Evolutionary conservation across 2,113 vertebrate species (phyloP).

Genomic region (Phylloscopus trochiloides): DNA sequence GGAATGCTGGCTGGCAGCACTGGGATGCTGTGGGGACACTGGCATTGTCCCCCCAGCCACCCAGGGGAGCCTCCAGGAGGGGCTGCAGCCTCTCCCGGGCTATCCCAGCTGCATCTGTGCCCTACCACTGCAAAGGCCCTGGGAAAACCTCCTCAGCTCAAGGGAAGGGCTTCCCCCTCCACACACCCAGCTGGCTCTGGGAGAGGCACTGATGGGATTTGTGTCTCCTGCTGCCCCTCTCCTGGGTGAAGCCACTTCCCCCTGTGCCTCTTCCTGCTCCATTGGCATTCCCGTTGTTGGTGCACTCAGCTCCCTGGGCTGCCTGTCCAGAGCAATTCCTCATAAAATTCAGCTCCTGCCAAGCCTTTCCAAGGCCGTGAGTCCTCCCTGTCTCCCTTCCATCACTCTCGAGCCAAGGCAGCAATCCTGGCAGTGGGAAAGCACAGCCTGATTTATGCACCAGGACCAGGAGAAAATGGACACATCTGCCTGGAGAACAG

Average conservation of each 20-base stretch:
- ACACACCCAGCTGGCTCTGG: neutral
- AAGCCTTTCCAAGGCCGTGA: constrained; percentile 15
- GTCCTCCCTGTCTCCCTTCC: neutral
- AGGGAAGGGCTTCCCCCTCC: neutral
- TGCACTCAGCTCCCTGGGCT: neutral
- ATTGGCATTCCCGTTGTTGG: neutral
- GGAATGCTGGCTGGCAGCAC: neutral
- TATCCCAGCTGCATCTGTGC: neutral
- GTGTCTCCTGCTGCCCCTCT: neutral
- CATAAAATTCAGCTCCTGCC: neutral
- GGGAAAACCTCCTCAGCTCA: neutral
- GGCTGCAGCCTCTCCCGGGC: neutral
- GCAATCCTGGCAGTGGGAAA: neutral
- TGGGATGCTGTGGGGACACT: neutral
- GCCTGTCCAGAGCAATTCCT: constrained; percentile 45
- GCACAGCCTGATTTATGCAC: neutral
- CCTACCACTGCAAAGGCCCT: neutral
- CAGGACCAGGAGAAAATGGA: neutral
- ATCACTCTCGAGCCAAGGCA: neutral
- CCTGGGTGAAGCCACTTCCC: neutral
- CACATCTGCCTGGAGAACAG: neutral
- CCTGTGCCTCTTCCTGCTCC: neutral
- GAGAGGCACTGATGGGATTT: neutral
- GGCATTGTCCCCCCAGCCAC: neutral
- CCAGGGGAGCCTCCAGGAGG: neutral